Percentiles rank a stretch among this genome's conserved stretches.
phyloP scores from a whole-genome alignment of 2,888 invertebrate genomes.

The Eupithecia vulgata region DNA sequence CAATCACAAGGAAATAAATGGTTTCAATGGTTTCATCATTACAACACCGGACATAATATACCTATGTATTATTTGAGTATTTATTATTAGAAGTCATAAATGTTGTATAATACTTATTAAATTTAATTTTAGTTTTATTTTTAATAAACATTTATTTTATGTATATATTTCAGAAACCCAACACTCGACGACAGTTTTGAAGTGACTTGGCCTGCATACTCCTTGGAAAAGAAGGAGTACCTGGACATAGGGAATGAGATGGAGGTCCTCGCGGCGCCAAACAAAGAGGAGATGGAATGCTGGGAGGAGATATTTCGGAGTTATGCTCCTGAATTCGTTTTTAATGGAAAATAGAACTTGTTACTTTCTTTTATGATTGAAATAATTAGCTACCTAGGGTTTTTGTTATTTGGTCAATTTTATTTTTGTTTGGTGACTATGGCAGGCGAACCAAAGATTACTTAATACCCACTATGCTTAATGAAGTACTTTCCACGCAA shows the following conservation, averaged over 20 bases:
- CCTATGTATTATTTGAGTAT: too few relatives aligned
- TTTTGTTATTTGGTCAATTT: not conserved
- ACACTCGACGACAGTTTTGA: conserved; percentile 57
- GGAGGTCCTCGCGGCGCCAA: conserved; percentile 36
- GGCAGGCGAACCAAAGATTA: too few relatives aligned
- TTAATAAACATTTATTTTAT: too few relatives aligned
- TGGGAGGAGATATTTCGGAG: conserved; percentile 51
- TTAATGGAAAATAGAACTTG: not conserved
- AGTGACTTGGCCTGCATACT: conserved; percentile 56
- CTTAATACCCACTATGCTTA: too few relatives aligned
- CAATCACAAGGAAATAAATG: too few relatives aligned
- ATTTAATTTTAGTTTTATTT: too few relatives aligned
- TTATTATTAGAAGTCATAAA: too few relatives aligned
- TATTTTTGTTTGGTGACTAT: not conserved
- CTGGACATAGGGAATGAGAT: conserved; percentile 59
- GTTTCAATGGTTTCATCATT: too few relatives aligned
- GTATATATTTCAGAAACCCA: conserved; percentile 55
- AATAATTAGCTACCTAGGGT: not conserved
- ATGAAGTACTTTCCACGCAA: too few relatives aligned
- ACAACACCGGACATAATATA: too few relatives aligned
- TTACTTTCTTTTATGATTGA: not conserved
- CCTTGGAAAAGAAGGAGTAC: conserved; percentile 52
- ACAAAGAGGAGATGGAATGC: conserved; percentile 51
- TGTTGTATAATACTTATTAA: too few relatives aligned
- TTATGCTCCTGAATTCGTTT: conserved; percentile 32